Evolutionary conservation across 1,140 invertebrate genomes (phyloP), one percentile per base, ranked within the genome.

Genomic region (Campoletis sonorensis): DNA sequence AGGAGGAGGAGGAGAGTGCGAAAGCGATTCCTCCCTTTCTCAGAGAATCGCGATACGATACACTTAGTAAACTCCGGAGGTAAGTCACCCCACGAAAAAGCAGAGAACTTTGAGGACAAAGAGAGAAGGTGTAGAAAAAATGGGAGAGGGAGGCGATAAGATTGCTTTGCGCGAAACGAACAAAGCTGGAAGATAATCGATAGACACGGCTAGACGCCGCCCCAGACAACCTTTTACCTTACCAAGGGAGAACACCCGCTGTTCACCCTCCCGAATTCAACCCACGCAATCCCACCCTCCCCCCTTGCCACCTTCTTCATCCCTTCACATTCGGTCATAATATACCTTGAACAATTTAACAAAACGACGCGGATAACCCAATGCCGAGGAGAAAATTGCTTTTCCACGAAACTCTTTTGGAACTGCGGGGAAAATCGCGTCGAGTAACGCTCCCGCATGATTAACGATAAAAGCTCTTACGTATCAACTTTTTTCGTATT

Each of bases 181-280:
- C 86, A 84, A 88, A 87, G 91, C 90, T 78, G 84, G 84, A 85
- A 84, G 87, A 91, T 92, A 92, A 92, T 92, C 91, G 90, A 92
- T 92, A 92, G 90, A 91, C 86, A 88, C 84, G 91, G 90, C 91
- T 91, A 92, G 91, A 92, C 91, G 90, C 89, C 89, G 91, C 91
- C 91, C 89, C 90, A 91, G 90, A 91, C 91, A 91, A 91, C 89
- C 90, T 92, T 92, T 91, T 89, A 88, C 89, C 87, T 89, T 86
- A 86, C 85, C 87, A 88, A 88, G 89, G 87, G 89, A 90, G 88
- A 90, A 33, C 73, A 37, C 73, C 58, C 87, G 84, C 67, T 30
- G 13, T 70, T 33, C 87, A 90, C 87, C 88, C 89, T 90, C 88
- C 88, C 61, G 21, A 64, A 64, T 64, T 64, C 61, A 88, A 89